Evolutionary conservation across 92 coral and sea anemone genomes (phyloP).

Genomic region (Metridium senile): DNA sequence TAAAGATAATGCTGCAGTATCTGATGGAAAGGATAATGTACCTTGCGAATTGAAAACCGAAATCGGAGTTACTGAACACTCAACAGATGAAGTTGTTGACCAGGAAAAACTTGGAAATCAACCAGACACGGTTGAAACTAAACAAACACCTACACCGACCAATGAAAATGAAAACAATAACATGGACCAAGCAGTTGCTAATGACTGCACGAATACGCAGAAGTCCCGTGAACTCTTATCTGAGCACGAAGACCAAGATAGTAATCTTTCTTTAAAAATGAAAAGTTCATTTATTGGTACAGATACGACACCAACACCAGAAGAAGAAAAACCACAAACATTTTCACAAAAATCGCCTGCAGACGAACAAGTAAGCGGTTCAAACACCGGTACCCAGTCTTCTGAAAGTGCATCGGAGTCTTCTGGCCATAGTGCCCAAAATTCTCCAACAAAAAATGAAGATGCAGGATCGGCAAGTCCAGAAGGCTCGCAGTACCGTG

Average conservation of each 20-base stretch:
- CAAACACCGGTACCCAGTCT: conserved; percentile 33
- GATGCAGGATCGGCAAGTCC: conserved; percentile 42
- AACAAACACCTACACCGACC: too few species aligned
- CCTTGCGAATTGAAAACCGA: background rate
- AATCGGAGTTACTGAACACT: background rate
- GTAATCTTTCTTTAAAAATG: conserved; percentile 63
- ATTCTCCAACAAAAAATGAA: conserved; percentile 38
- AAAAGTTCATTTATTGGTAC: conserved; percentile 81
- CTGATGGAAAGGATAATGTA: background rate
- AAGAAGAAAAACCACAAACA: conserved; percentile 2
- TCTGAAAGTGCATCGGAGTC: conserved; percentile 42
- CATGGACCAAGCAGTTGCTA: too few species aligned
- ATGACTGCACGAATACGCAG: too few species aligned
- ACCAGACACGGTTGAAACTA: too few species aligned
- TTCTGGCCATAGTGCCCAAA: conserved; percentile 36
- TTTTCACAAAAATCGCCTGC: conserved; percentile 16
- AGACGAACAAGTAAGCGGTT: conserved; percentile 41
- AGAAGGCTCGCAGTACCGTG: conserved; percentile 61
- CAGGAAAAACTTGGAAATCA: background rate
- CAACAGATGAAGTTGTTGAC: conserved; percentile 4
- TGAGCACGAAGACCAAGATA: conserved; percentile 59
- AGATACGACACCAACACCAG: conserved; percentile 14
- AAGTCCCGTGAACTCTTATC: conserved; percentile 32
- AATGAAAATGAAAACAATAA: too few species aligned
- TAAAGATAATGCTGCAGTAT: background rate